phyloP scores from a whole-genome alignment of 2,797 vertebrate genomes.

The Bufotes viridis region DNA sequence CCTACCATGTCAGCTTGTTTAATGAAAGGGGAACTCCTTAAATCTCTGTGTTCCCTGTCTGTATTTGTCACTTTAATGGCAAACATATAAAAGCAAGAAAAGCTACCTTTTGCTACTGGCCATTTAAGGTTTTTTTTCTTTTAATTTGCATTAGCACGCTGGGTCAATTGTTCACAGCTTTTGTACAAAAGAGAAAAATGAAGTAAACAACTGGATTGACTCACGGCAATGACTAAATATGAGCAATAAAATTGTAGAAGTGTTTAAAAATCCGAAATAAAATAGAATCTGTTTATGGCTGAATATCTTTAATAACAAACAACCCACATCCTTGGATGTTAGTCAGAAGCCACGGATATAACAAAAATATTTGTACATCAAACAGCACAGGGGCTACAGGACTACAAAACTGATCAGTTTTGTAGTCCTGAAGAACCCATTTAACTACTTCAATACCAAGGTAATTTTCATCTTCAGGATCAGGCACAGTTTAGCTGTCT shows the following conservation, averaged over 20 bases:
- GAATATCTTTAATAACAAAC: no score
- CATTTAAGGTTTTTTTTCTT: neutral
- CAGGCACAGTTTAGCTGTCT: no score
- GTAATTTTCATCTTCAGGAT: no score
- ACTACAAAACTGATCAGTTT: no score
- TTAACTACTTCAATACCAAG: no score
- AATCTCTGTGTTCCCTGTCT: constrained; percentile 72
- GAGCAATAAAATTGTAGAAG: neutral
- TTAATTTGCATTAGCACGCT: neutral
- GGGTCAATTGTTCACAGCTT: neutral
- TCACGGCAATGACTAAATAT: neutral
- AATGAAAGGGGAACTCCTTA: constrained; percentile 74
- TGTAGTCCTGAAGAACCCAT: no score
- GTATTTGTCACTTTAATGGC: constrained; percentile 73
- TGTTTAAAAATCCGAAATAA: neutral
- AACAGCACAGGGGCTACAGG: no score
- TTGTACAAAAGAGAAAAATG: neutral
- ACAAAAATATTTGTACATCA: no score
- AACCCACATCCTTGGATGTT: no score
- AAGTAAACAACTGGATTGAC: neutral
- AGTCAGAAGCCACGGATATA: no score
- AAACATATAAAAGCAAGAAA: constrained; percentile 67
- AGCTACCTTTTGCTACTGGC: neutral
- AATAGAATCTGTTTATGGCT: neutral
- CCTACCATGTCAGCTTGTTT: constrained; percentile 71